Percentiles rank a stretch among this genome's conserved stretches.
These are phyloP conservation scores for Chloropsis hardwickii DNA, from an alignment of 2,113 vertebrate species.

Conservation along the genomic window DNA sequence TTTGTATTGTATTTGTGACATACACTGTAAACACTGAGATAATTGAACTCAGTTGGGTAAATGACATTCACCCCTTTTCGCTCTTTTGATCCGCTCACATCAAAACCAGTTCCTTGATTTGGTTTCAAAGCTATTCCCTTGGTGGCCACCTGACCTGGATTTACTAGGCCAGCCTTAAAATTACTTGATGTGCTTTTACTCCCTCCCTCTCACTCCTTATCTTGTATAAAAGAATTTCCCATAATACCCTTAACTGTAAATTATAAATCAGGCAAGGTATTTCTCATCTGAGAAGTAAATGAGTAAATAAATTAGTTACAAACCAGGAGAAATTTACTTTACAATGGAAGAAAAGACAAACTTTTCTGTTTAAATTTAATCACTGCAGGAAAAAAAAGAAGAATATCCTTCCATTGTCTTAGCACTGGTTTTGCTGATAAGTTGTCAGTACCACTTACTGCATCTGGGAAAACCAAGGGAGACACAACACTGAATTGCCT, in stretches of 20 bases:
- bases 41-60: background rate
- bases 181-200: background rate
- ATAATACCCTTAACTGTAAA: background rate
- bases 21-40: background rate
- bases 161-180: conserved; percentile 29
- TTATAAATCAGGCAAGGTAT: background rate
- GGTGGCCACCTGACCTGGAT: conserved; percentile 40
- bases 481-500: conserved; percentile 44
- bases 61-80: background rate
- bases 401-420: conserved; percentile 2
- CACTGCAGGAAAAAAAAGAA: background rate
- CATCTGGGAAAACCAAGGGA: conserved; percentile 63
- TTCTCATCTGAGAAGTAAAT: background rate
- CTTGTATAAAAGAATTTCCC: background rate
- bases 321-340: background rate
- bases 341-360: background rate
- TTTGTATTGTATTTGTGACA: background rate
- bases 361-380: conserved; percentile 62
- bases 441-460: conserved; percentile 48
- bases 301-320: background rate
- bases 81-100: background rate
- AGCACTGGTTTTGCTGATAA: background rate
- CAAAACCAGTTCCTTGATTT: conserved; percentile 32
- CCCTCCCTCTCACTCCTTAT: background rate
- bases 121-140: conserved; percentile 40